These are phyloP conservation scores for Pachycephus smyrnensis DNA, from an alignment of 2,888 invertebrate genomes.

Conservation along the genomic window DNA sequence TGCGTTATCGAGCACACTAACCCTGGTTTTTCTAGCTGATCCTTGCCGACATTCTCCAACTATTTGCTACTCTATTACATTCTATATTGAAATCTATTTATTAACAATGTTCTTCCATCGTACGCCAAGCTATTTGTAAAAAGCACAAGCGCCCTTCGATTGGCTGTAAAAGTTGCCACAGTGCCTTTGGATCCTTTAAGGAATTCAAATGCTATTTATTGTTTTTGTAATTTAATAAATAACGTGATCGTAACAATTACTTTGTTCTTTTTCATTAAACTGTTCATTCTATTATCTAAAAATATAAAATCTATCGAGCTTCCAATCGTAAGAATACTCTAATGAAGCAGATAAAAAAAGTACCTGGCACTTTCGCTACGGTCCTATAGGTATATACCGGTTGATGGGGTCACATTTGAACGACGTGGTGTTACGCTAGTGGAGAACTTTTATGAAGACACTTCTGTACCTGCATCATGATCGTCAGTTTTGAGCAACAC, in stretches of 20 bases:
- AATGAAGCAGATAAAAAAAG: not conserved
- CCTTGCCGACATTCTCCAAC: slow-evolving; percentile 2
- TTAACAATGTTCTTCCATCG: slow-evolving; percentile 39
- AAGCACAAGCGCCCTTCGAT: not conserved
- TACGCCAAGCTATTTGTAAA: slow-evolving; percentile 9
- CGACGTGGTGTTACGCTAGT: not conserved
- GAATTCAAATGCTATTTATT: slow-evolving; percentile 24
- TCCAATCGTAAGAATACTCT: not conserved
- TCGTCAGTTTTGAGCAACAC: not conserved
- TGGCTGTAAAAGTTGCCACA: slow-evolving; percentile 6
- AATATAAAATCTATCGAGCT: not conserved
- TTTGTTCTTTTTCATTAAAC: not conserved
- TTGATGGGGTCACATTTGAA: not conserved
- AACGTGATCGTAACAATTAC: slow-evolving; percentile 8
- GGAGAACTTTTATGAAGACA: not conserved
- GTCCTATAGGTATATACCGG: not conserved
- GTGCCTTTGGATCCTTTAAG: slow-evolving; percentile 2
- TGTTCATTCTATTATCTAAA: not conserved
- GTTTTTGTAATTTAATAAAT: slow-evolving; percentile 40
- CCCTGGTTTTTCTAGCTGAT: slow-evolving; percentile 82
- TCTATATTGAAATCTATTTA: slow-evolving; percentile 39
- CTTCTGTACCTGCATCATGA: not conserved
- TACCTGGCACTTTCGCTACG: not conserved
- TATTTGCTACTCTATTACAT: not conserved
- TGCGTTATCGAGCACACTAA: slow-evolving; percentile 96